phyloP scores from a whole-genome alignment of 2,888 invertebrate species.

The Gymnoscelis rufifasciata region DNA sequence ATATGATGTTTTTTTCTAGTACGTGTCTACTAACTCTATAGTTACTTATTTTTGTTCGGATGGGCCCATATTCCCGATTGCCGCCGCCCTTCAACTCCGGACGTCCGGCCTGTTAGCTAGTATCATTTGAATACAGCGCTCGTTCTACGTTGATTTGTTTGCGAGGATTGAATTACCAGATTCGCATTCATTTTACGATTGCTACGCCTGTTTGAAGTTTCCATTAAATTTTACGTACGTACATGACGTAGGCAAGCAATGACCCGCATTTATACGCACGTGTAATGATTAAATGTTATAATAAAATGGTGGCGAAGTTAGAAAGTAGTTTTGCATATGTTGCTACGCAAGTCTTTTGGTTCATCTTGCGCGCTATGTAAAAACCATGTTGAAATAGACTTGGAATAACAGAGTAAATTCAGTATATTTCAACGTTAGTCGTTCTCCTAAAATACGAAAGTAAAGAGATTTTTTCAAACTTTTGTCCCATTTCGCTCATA shows the following conservation, averaged over 20 bases:
- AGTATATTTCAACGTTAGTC: too few relatives aligned
- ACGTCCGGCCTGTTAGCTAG: slow-evolving; percentile 42
- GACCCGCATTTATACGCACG: not conserved
- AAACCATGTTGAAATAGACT: too few relatives aligned
- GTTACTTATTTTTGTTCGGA: slow-evolving; percentile 5
- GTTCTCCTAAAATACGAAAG: not conserved
- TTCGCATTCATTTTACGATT: slow-evolving; percentile 11
- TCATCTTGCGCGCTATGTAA: too few relatives aligned
- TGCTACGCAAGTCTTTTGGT: not conserved
- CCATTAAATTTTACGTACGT: not conserved
- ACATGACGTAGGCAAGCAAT: not conserved
- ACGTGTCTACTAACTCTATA: too few relatives aligned
- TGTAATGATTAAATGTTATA: not conserved
- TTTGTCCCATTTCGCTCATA: slow-evolving; percentile 15
- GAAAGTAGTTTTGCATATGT: not conserved
- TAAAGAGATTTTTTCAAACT: not conserved
- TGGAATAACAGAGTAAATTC: too few relatives aligned
- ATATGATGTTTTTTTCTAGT: too few relatives aligned
- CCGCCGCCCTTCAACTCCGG: slow-evolving; percentile 34
- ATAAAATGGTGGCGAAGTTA: not conserved
- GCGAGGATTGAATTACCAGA: slow-evolving; percentile 40
- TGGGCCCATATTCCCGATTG: slow-evolving; percentile 23
- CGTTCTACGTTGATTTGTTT: slow-evolving; percentile 44
- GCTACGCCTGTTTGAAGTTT: slow-evolving; percentile 6
- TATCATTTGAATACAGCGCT: slow-evolving; percentile 42